These are phyloP conservation scores for Pristionchus exspectatus DNA, from an alignment of 2,888 invertebrate species.

Conservation along the genomic window DNA sequence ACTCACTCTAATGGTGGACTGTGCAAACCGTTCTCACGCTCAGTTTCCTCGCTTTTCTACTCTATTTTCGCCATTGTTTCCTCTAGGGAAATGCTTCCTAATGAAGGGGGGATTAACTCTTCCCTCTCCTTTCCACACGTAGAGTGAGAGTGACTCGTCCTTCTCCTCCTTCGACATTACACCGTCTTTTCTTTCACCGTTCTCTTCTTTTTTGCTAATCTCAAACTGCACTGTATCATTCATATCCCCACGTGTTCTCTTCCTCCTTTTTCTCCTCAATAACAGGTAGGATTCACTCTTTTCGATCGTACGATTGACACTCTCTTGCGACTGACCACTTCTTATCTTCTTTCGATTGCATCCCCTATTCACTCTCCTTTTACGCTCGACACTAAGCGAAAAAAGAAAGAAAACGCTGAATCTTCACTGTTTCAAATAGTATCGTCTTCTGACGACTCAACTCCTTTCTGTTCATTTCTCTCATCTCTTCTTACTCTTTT, in stretches of 20 bases:
- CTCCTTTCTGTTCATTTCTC: background rate
- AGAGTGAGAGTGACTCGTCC: background rate
- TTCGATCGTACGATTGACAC: background rate
- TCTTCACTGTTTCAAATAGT: background rate
- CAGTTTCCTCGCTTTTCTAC: background rate
- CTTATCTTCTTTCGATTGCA: slow-evolving; percentile 49
- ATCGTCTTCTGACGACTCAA: background rate
- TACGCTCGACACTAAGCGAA: background rate
- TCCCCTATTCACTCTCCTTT: background rate
- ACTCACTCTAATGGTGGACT: slow-evolving; percentile 28
- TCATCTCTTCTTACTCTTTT: slow-evolving; percentile 16
- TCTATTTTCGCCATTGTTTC: background rate
- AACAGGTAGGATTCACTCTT: background rate
- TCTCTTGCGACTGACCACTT: slow-evolving; percentile 20
- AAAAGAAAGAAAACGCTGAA: background rate
- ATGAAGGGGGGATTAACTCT: slow-evolving; percentile 26
- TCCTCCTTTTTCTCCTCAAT: background rate
- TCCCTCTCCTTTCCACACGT: slow-evolving; percentile 7
- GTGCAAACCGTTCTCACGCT: slow-evolving; percentile 14
- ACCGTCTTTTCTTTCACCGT: background rate
- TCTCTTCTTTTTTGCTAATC: slow-evolving; percentile 24
- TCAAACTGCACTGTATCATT: background rate
- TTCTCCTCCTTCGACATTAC: slow-evolving; percentile 8
- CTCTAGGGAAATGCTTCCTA: slow-evolving; percentile 6
- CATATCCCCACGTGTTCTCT: slow-evolving; percentile 30